These are phyloP conservation scores for Drosophila mercatorum DNA, from an alignment of 2,888 invertebrate species.

Conservation along the genomic window DNA sequence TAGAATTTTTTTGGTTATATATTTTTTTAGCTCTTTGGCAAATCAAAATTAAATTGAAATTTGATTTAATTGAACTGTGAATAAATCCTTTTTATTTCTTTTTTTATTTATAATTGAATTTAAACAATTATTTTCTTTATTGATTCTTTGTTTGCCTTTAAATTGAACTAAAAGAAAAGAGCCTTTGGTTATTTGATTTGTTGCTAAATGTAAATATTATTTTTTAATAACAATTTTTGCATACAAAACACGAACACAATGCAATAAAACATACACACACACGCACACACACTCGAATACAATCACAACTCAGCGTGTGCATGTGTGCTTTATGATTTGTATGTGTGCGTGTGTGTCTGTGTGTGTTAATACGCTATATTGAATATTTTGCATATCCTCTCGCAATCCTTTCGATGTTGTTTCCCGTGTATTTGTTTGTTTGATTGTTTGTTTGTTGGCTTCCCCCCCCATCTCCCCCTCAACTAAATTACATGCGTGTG, in stretches of 20 bases:
- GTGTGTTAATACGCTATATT: constrained; percentile 13
- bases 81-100: too few species aligned
- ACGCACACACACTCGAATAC: neutral
- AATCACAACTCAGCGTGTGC: neutral
- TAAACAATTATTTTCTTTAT: neutral
- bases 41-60: too few species aligned
- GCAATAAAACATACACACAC: neutral
- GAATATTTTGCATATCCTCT: constrained; percentile 25
- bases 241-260: neutral
- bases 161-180: neutral
- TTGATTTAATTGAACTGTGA: too few species aligned
- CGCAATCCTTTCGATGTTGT: constrained; percentile 36
- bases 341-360: neutral
- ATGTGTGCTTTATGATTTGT: constrained; percentile 15
- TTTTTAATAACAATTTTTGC: neutral
- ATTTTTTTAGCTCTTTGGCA: too few species aligned
- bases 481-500: constrained; percentile 11
- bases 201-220: constrained; percentile 6
- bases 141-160: neutral
- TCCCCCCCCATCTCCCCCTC: neutral
- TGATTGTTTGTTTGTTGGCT: constrained; percentile 26
- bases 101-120: neutral
- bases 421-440: constrained; percentile 37
- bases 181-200: too few species aligned
- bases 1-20: too few species aligned